Base-by-base conservation (phyloP, 2,797 vertebrate genomes). In the Iguana delicatissima region DNA sequence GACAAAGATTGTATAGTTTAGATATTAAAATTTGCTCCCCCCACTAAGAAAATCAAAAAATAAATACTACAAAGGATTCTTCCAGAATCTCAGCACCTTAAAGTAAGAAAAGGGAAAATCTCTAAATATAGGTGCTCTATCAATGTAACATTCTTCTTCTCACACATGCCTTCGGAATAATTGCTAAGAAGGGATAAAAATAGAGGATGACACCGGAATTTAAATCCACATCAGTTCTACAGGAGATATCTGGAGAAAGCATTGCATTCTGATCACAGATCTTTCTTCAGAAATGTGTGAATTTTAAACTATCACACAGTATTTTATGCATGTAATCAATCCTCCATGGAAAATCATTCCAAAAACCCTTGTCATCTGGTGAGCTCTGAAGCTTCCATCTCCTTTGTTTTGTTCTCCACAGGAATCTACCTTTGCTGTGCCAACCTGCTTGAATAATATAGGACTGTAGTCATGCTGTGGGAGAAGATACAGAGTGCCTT, bases 221-320 rank as follows among this genome's bases (percentile, higher is more conserved):
- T 26, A 87, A 76, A 89, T 64, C 57, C 22, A 67, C 18, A 59
- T 46, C 38, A 35, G 52, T 83, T 87, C 57, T 77, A 46, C 22
- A 57, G 46, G 42, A 83, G 87, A 84, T 7, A 77, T 77, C 20
- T 38, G 29, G 42, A 85, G 57, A 64, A 73, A 52, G 55, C 57
- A 46, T 84, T 50, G 24, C 50, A 79, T 46, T 64, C 38, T 87
- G 74, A 46, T 77, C 73, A 86, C 73, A 10, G 62, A 57, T 73
- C 46, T n/a, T 81, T 74, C n/a, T 72, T 85, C n/a, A 20, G 16
- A 80, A 90, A 57, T 35, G 50, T 74, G 35, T 90, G 20, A 69
- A 74, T 91, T 18, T 83, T 80, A 26, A 91, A 83, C 89, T 94
- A 80, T 88, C 77, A 86, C 74, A 84, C 89, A 90, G 91, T 26